Conservation (phyloP, 2,113 vertebrate genomes). For the Motacilla tschutschensis region DNA sequence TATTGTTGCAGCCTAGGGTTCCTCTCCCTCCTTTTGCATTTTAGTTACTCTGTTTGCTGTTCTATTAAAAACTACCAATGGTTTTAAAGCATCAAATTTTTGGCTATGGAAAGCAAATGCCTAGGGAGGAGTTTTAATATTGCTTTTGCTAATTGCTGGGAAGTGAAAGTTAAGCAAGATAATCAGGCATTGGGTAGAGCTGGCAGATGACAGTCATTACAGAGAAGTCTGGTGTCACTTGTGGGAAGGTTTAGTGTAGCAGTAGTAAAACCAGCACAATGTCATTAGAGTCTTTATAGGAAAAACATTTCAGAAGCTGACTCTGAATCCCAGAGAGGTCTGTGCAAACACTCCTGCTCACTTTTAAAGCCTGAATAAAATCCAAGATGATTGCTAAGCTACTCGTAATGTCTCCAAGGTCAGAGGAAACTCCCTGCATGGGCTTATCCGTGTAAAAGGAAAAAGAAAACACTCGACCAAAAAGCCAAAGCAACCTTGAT, state of each 20-base stretch:
- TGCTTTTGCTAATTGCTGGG: neutral
- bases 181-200: neutral
- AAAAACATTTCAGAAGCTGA: neutral
- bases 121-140: neutral
- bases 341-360: constrained; percentile 17
- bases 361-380: constrained; percentile 32
- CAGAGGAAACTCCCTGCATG: neutral
- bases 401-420: neutral
- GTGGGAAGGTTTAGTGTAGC: neutral
- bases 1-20: neutral
- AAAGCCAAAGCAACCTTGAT: neutral
- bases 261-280: constrained; percentile 9
- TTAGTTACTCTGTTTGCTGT: neutral
- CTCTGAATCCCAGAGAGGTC: neutral
- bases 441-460: neutral
- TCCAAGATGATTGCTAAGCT: constrained; percentile 1
- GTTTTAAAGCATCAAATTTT: neutral
- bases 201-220: neutral
- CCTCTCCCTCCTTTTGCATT: neutral
- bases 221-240: neutral
- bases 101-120: neutral
- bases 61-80: fast-evolving
- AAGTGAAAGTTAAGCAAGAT: constrained; percentile 8
- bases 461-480: neutral
- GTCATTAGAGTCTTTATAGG: constrained; percentile 32